Percentiles rank a stretch among this genome's conserved stretches.
phyloP scores from a whole-genome alignment of 2,797 vertebrate genomes.

The Notolepis coatsorum region DNA sequence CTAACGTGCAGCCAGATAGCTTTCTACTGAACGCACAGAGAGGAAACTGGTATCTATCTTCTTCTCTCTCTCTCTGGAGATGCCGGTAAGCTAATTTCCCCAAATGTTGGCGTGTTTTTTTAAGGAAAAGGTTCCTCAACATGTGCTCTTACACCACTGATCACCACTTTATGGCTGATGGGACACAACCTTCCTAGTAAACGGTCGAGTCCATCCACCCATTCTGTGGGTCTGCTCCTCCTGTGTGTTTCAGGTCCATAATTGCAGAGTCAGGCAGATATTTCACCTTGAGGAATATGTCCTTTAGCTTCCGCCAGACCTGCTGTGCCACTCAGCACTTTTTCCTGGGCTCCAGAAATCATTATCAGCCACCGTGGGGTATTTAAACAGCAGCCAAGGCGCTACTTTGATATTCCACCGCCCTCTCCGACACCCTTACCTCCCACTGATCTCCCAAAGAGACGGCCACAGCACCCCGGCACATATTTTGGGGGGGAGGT shows the following conservation, averaged over 20 bases:
- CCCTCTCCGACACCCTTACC: slow-evolving; percentile 49
- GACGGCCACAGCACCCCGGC: slow-evolving; percentile 24
- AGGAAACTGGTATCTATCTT: too few relatives aligned
- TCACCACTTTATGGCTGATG: too few relatives aligned
- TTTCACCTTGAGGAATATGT: slow-evolving; percentile 81
- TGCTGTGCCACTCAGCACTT: slow-evolving; percentile 74
- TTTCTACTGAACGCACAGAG: too few relatives aligned
- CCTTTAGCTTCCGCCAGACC: slow-evolving; percentile 74
- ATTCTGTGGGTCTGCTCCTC: slow-evolving; percentile 48
- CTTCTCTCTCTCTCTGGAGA: too few relatives aligned
- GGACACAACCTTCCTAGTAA: too few relatives aligned
- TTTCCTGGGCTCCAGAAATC: slow-evolving; percentile 69
- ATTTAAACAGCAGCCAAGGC: slow-evolving; percentile 73
- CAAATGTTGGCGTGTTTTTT: too few relatives aligned
- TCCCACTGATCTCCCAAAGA: slow-evolving; percentile 36
- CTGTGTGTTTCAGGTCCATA: slow-evolving; percentile 43
- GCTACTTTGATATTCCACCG: slow-evolving; percentile 70
- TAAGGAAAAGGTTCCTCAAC: too few relatives aligned
- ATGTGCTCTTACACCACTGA: too few relatives aligned
- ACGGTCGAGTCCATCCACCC: too few relatives aligned
- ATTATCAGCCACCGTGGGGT: slow-evolving; percentile 77
- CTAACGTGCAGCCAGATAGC: too few relatives aligned
- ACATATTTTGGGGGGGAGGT: slow-evolving; percentile 26
- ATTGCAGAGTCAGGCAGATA: slow-evolving; percentile 70
- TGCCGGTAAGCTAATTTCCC: too few relatives aligned